Percentiles rank a stretch among this genome's conserved stretches.
Evolutionary conservation across 2,797 vertebrate genomes (phyloP).

Genomic region (Channallabes apus): DNA sequence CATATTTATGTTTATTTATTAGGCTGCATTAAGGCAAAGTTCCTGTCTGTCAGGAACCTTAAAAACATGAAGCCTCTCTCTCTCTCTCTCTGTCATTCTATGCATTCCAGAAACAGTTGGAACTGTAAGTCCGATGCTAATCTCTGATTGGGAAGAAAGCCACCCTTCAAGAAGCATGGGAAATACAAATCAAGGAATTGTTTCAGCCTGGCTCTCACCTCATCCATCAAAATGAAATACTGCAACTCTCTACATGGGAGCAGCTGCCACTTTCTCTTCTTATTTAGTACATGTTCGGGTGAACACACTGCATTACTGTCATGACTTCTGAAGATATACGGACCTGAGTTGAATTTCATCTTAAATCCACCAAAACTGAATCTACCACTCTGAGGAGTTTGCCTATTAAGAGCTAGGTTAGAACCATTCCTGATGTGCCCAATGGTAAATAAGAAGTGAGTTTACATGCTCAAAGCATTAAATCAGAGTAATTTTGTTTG

Average conservation of each 20-base stretch:
- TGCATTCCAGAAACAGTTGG: not conserved
- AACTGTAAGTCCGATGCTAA: not conserved
- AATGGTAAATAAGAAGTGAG: no score
- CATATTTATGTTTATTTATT: not conserved
- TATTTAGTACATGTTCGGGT: not conserved
- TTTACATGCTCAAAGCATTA: no score
- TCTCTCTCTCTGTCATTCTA: not conserved
- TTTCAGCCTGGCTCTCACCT: conserved; percentile 18
- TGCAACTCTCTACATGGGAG: not conserved
- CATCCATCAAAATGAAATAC: conserved; percentile 21
- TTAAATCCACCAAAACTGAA: not conserved
- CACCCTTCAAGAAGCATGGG: conserved; percentile 22
- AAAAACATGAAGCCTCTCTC: not conserved
- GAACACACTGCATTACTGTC: not conserved
- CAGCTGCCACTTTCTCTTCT: conserved; percentile 17
- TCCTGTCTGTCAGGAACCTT: not conserved
- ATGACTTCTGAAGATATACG: not conserved
- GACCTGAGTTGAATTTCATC: not conserved
- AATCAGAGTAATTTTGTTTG: no score
- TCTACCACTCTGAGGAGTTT: no score
- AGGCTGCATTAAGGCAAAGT: not conserved
- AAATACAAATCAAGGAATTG: conserved; percentile 22
- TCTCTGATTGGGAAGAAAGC: conserved; percentile 27
- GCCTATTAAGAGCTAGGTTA: not conserved
- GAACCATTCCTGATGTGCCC: not conserved